These are phyloP conservation scores for Orchesella cincta DNA, from an alignment of 1,140 invertebrate genomes.

Conservation along the genomic window DNA sequence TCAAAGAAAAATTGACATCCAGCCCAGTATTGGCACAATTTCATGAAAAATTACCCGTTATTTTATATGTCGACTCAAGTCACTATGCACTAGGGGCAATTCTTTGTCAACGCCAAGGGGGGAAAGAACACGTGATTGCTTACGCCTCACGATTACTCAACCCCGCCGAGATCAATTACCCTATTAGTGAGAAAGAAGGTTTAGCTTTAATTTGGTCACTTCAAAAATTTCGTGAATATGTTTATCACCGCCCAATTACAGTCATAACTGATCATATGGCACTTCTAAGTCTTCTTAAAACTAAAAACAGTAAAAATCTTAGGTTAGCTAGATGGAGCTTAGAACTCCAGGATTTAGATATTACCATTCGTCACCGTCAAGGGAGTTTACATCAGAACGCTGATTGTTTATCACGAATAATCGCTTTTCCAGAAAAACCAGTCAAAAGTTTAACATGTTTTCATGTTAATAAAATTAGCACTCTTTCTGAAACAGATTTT, in stretches of 20 bases:
- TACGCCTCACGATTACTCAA: neutral
- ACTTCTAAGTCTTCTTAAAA: neutral
- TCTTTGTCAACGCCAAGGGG: slow-evolving; percentile 25
- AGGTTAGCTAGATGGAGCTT: neutral
- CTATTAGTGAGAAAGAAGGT: neutral
- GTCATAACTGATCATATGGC: neutral
- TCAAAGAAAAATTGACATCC: neutral
- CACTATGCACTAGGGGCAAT: neutral
- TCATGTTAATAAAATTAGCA: neutral
- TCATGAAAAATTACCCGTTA: neutral
- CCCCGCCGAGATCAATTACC: neutral
- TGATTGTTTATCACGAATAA: neutral
- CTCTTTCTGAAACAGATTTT: neutral
- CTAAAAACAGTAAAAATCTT: neutral
- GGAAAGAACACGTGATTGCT: neutral
- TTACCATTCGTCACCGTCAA: neutral
- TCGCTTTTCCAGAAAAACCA: neutral
- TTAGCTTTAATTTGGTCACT: neutral
- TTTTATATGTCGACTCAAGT: neutral
- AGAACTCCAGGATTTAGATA: neutral
- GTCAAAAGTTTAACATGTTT: neutral
- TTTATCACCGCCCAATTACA: neutral
- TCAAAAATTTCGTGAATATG: neutral
- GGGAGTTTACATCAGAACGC: neutral
- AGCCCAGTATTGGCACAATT: neutral